Percentiles rank a stretch among this genome's conserved stretches.
These are phyloP conservation scores for Cyclargus thomasi DNA, from an alignment of 1,140 invertebrate genomes.

Conservation along the genomic window DNA sequence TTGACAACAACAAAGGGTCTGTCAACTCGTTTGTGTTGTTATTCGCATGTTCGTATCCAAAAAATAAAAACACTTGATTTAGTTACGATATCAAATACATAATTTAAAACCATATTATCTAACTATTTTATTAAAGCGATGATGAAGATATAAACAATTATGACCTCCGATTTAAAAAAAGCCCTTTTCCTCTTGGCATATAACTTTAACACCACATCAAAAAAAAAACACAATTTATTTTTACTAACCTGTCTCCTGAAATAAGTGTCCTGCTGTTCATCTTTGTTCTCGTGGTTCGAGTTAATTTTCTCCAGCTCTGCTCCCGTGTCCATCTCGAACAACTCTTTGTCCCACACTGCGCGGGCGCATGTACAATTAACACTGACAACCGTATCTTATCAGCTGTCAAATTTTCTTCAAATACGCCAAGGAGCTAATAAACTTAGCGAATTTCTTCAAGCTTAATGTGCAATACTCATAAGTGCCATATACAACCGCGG, in stretches of 20 bases:
- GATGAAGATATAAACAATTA: no score
- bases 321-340: conserved; percentile 37
- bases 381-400: not conserved
- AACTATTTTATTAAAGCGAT: no score
- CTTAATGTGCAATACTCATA: not conserved
- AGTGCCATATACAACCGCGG: not conserved
- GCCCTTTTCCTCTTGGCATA: no score
- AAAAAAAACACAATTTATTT: no score
- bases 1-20: no score
- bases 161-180: no score
- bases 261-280: conserved; percentile 21
- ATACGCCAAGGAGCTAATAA: not conserved
- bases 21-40: no score
- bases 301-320: conserved; percentile 55
- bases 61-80: no score
- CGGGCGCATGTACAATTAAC: not conserved
- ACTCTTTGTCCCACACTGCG: not conserved
- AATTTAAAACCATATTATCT: no score
- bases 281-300: conserved; percentile 34
- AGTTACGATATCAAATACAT: no score
- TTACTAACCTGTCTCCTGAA: not conserved
- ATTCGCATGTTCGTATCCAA: no score
- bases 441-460: not conserved
- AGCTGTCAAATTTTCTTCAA: not conserved
- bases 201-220: no score